These are phyloP conservation scores for Tragelaphus strepsiceros DNA, from an alignment of 2,113 vertebrate genomes.

Conservation along the genomic window DNA sequence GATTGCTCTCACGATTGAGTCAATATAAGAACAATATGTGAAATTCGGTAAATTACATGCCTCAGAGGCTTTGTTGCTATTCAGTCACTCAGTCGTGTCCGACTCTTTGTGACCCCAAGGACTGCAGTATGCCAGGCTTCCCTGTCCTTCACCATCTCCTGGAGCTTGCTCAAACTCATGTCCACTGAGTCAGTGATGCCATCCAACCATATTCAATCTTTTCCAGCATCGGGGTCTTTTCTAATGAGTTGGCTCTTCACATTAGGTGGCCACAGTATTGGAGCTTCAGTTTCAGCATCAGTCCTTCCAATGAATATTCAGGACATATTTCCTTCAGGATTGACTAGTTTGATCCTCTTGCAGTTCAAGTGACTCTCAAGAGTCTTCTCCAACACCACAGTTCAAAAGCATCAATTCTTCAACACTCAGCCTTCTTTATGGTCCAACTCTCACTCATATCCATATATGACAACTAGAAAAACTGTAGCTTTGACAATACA, in stretches of 20 bases:
- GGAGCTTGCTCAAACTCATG: background rate
- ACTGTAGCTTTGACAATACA: background rate
- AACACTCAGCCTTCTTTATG: background rate
- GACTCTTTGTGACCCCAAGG: background rate
- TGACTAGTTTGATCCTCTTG: background rate
- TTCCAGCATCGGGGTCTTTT: background rate
- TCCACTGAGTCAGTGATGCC: background rate
- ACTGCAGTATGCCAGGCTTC: background rate
- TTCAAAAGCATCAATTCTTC: background rate
- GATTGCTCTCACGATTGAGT: background rate
- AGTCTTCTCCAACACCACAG: background rate
- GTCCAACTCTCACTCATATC: background rate
- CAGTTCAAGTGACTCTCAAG: background rate
- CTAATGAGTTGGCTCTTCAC: background rate
- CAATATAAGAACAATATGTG: rapidly evolving
- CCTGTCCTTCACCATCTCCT: background rate
- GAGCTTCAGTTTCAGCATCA: background rate
- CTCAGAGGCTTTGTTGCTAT: background rate
- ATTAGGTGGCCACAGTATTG: background rate
- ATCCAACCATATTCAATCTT: background rate
- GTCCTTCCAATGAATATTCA: background rate
- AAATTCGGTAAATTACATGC: rapidly evolving
- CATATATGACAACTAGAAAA: background rate
- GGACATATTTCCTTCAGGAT: background rate
- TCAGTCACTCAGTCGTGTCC: background rate